phyloP scores from a whole-genome alignment of 2,113 vertebrate species.

The Azemiops feae region DNA sequence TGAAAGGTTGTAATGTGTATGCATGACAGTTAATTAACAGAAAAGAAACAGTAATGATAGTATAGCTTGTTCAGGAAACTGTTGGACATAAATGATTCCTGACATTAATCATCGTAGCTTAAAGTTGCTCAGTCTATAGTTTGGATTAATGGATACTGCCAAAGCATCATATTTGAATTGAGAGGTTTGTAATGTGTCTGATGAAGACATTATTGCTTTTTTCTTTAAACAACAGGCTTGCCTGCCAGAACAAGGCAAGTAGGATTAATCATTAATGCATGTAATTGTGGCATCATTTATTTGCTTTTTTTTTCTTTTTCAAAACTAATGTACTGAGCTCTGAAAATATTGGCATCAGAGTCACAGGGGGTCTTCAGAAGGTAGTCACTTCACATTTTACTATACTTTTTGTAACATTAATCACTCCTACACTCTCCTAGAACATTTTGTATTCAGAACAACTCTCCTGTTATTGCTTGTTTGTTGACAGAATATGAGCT shows the following conservation, averaged over 20 bases:
- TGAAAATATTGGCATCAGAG: no score
- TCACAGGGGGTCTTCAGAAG: not conserved
- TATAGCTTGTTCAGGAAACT: slow-evolving; percentile 28
- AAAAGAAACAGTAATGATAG: slow-evolving; percentile 24
- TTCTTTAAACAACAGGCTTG: not conserved
- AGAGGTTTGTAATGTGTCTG: not conserved
- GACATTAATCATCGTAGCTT: slow-evolving; percentile 8
- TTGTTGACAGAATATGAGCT: not conserved
- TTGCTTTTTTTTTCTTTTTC: not conserved
- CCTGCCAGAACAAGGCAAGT: not conserved
- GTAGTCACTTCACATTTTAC: not conserved
- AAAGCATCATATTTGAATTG: not conserved
- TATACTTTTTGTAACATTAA: not conserved
- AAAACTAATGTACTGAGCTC: not conserved
- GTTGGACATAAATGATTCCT: slow-evolving; percentile 33
- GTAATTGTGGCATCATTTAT: not conserved
- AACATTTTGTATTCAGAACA: not conserved
- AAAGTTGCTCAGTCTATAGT: not conserved
- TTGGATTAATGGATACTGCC: not conserved
- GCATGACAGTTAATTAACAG: slow-evolving; percentile 39
- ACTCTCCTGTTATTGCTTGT: not conserved
- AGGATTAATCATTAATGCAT: slow-evolving; percentile 5
- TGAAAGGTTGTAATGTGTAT: slow-evolving; percentile 12
- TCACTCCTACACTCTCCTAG: not conserved
- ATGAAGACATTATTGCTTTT: not conserved